phyloP scores from a whole-genome alignment of 2,888 invertebrate species.

The Ernsta delagoae region DNA sequence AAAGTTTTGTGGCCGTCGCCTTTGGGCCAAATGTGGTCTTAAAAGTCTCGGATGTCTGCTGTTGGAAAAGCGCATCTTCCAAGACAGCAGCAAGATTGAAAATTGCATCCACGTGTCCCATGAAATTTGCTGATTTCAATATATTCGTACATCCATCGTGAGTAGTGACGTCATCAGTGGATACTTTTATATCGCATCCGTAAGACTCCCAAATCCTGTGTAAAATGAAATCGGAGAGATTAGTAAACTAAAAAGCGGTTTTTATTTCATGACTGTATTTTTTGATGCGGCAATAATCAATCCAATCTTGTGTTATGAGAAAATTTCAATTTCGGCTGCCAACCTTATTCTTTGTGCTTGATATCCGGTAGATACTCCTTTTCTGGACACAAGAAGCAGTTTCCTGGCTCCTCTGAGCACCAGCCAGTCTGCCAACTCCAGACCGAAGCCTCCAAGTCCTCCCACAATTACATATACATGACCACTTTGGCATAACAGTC shows the following conservation, averaged over 20 bases:
- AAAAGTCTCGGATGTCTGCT: slow-evolving; percentile 15
- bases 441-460: slow-evolving; percentile 93
- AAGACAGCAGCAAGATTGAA: slow-evolving; percentile 26
- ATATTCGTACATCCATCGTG: slow-evolving; percentile 8
- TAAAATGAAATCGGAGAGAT: no score
- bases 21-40: slow-evolving; percentile 6
- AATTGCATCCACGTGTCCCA: slow-evolving; percentile 19
- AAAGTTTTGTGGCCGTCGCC: not conserved
- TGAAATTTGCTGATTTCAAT: not conserved
- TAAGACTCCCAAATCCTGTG: slow-evolving; percentile 6
- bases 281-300: no score
- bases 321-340: not conserved
- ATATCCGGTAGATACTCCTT: slow-evolving; percentile 90
- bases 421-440: slow-evolving; percentile 92
- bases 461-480: slow-evolving; percentile 84
- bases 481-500: slow-evolving; percentile 60
- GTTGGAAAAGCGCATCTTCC: slow-evolving; percentile 20
- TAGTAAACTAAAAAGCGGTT: no score
- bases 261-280: no score
- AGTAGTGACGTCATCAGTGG: slow-evolving; percentile 11
- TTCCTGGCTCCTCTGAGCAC: slow-evolving; percentile 90
- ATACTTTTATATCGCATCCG: not conserved
- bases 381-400: slow-evolving; percentile 89
- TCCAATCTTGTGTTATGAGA: no score
- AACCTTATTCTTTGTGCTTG: slow-evolving; percentile 53